Base-by-base conservation (phyloP, 2,797 vertebrate genomes). In the Cynodonichthys magdalenae region DNA sequence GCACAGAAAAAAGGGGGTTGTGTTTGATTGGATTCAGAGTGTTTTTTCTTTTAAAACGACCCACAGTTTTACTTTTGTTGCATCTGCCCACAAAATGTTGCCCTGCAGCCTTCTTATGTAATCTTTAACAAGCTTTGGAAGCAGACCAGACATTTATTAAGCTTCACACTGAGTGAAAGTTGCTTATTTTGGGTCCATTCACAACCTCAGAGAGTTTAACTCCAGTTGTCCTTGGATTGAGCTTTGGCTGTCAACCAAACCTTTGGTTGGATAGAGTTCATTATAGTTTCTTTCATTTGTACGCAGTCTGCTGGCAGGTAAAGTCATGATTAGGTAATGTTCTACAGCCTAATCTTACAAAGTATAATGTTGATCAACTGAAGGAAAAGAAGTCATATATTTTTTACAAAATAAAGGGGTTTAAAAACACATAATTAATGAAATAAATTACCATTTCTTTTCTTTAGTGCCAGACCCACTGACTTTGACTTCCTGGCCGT, bases 401-500 rank as follows among this genome's bases (percentile, higher is more conserved):
- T 49, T 58, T 18, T 50, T 45, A 8, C 45, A 45, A 5, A 11
- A 18, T 8, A 14, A 29, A 11, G 17, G 3, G 34, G 34, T 11
- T 11, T 36, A 36, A 36, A 36, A 39, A 39, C 24, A 3, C 36
- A 39, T 2, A 39, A 12, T 3, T 39, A 27, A 18, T 6, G 15
- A 36, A 19, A 19, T 47, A 59, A 55, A 74, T 52, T 18, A 3
- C 31, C 39, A 58, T 65, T 58, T n/a, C 49, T 5, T 77, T 11
- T 75, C 86, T 83, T 72, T 87, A 99, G 98, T 90, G 97, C 96
- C 86, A 94, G 92, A 61, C 98, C 98, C 55, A 98, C 96, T n/a
- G 97, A 99, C 91, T 99, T 99, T 82, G 97, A 99, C 84, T 99
- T 99, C 87, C 89, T 99, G 83, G 93, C 96, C 48, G 93, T 99